phyloP scores from a whole-genome alignment of 2,888 invertebrate genomes.

The Melieria picta region DNA sequence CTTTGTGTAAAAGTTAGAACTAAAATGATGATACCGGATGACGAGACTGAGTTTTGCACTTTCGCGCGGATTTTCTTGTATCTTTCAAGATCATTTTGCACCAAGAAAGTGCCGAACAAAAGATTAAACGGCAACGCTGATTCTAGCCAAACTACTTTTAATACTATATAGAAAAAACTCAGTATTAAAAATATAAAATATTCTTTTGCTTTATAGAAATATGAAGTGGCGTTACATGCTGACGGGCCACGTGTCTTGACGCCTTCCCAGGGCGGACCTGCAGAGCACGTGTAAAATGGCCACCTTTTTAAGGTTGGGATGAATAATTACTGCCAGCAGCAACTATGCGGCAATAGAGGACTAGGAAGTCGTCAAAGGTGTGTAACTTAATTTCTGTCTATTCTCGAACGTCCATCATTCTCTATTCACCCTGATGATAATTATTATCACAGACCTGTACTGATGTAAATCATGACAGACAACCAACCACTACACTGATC shows the following conservation, averaged over 20 bases:
- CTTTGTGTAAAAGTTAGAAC: not conserved
- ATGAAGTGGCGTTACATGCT: no score
- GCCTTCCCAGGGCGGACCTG: no score
- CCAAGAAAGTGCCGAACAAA: slow-evolving; percentile 28
- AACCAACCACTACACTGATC: no score
- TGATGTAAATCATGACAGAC: slow-evolving; percentile 14
- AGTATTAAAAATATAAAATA: not conserved
- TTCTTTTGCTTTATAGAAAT: not conserved
- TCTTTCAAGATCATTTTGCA: slow-evolving; percentile 43
- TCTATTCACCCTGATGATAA: not conserved
- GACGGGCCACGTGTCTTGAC: no score
- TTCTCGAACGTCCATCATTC: no score
- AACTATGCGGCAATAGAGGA: no score
- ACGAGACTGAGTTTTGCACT: slow-evolving; percentile 58
- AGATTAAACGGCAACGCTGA: slow-evolving; percentile 46
- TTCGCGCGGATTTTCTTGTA: slow-evolving; percentile 42
- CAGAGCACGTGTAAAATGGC: no score
- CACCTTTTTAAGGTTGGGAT: no score
- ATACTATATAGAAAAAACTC: not conserved
- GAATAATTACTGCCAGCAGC: no score
- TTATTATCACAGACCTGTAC: slow-evolving; percentile 28
- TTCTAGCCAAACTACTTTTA: slow-evolving; percentile 4
- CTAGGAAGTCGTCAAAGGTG: no score
- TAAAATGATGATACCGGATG: slow-evolving; percentile 60
- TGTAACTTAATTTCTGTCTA: no score